Conservation (phyloP, 2,113 vertebrate species). For the Anhinga anhinga region DNA sequence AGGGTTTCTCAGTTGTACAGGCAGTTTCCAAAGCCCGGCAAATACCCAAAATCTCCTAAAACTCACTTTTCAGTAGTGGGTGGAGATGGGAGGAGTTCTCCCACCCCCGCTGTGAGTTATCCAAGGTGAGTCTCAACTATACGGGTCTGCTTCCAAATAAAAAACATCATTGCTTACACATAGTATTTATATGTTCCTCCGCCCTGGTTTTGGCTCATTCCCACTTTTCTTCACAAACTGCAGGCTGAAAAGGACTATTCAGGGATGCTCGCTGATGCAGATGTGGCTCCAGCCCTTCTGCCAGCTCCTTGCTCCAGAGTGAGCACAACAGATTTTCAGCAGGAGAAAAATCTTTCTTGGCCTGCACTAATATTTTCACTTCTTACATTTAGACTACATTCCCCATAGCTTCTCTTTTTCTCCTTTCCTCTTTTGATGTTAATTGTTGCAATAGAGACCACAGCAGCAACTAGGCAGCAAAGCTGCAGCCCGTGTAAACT, state of each 20-base stretch:
- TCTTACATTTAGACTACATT: neutral
- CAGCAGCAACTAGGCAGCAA: neutral
- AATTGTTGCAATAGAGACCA: neutral
- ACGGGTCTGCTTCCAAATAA: neutral
- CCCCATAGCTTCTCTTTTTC: neutral
- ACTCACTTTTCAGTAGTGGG: neutral
- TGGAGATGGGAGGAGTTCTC: neutral
- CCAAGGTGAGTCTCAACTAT: conserved; percentile 7
- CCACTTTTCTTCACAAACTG: conserved; percentile 20
- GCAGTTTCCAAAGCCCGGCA: neutral
- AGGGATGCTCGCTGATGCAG: neutral
- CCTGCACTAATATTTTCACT: neutral
- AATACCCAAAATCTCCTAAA: neutral
- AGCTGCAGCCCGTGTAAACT: neutral
- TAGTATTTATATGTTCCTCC: conserved; percentile 48
- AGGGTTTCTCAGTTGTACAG: neutral
- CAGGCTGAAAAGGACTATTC: conserved; percentile 62
- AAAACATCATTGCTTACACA: conserved; percentile 21
- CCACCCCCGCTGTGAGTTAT: neutral
- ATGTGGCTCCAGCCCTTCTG: neutral
- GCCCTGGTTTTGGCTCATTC: conserved; percentile 15
- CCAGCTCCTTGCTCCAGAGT: neutral
- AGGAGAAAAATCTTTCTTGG: conserved; percentile 6
- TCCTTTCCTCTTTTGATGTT: neutral
- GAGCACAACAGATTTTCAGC: conserved; percentile 5